A percentile compares a stretch with the other conserved stretches of the same genome.
Conservation (phyloP, 2,113 vertebrate species). For the Formicarius rufipectus region DNA sequence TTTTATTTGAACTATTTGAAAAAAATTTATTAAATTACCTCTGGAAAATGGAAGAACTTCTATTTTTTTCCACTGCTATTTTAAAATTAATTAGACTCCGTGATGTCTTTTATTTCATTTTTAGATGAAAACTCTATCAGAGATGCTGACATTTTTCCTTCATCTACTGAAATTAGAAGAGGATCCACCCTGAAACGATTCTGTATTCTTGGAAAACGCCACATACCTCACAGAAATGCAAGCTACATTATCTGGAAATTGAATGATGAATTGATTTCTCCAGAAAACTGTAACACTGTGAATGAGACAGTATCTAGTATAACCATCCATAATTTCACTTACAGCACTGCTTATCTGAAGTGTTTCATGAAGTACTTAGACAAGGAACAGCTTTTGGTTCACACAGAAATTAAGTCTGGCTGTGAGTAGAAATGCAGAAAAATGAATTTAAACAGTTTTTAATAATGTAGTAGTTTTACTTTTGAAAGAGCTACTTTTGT, state of each 20-base stretch:
- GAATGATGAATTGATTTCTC: conserved; percentile 26
- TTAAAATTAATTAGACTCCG: background rate
- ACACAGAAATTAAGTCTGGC: conserved; percentile 47
- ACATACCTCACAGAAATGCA: conserved; percentile 26
- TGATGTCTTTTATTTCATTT: conserved; percentile 2
- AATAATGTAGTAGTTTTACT: background rate
- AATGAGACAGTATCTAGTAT: conserved; percentile 53
- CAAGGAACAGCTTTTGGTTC: conserved; percentile 9
- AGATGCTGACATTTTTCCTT: conserved; percentile 41
- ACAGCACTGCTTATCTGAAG: conserved; percentile 23
- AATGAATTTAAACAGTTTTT: background rate
- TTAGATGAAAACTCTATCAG: background rate
- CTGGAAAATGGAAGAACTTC: background rate
- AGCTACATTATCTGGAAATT: conserved; percentile 66
- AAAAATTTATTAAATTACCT: background rate
- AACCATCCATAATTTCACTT: conserved; percentile 57
- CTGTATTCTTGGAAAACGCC: conserved; percentile 33
- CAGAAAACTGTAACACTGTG: conserved; percentile 10
- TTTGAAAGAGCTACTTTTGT: background rate
- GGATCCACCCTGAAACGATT: conserved; percentile 26
- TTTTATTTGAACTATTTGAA: background rate
- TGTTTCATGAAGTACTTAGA: conserved; percentile 35
- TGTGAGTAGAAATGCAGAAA: conserved; percentile 46
- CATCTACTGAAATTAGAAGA: conserved; percentile 41
- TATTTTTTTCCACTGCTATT: background rate